These are phyloP conservation scores for Tanytarsus gracilentus DNA, from an alignment of 2,888 invertebrate species.

Conservation along the genomic window DNA sequence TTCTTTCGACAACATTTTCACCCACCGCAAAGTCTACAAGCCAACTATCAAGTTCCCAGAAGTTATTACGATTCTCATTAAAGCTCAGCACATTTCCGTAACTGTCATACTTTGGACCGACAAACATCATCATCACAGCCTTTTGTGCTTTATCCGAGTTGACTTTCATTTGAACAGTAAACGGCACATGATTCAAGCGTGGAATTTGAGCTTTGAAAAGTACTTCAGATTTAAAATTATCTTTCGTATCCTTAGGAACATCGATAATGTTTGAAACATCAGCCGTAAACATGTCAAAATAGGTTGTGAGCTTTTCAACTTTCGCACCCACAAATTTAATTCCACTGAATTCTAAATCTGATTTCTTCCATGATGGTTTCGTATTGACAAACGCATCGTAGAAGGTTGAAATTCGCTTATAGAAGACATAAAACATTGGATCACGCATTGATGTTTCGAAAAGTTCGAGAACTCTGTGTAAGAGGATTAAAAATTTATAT, in stretches of 20 bases:
- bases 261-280: constrained; percentile 47
- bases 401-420: constrained; percentile 51
- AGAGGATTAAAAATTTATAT: background rate
- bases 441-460: constrained; percentile 61
- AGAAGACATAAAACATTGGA: constrained; percentile 62
- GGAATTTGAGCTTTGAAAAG: constrained; percentile 17
- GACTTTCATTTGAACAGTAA: constrained; percentile 51
- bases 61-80: constrained; percentile 52
- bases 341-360: constrained; percentile 54
- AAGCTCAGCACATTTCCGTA: constrained; percentile 48
- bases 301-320: constrained; percentile 57
- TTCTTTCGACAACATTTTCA: constrained; percentile 45
- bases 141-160: constrained; percentile 51
- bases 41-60: constrained; percentile 59
- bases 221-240: background rate
- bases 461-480: constrained; percentile 46
- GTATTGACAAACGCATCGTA: constrained; percentile 52
- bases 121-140: constrained; percentile 56
- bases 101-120: constrained; percentile 60
- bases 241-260: constrained; percentile 33
- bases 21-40: constrained; percentile 52
- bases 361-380: constrained; percentile 52
- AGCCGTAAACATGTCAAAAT: constrained; percentile 58
- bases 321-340: constrained; percentile 54
- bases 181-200: constrained; percentile 57